These are phyloP conservation scores for Eristalis arbustorum DNA, from an alignment of 2,888 invertebrate species.

Conservation along the genomic window DNA sequence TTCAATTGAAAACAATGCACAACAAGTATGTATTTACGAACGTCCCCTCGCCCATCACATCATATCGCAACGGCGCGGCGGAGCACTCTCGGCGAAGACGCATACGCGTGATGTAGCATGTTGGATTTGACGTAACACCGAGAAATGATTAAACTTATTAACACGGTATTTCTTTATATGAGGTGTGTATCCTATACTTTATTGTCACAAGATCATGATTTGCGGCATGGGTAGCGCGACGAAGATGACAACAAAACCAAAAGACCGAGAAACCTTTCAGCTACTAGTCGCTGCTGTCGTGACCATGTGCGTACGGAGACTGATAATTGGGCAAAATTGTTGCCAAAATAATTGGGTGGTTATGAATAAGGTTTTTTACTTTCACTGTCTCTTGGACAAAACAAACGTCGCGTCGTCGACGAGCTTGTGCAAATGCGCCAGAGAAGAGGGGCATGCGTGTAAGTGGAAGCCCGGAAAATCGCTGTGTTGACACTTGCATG, in stretches of 20 bases:
- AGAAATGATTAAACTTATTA: conserved; percentile 34
- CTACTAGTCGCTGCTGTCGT: not conserved
- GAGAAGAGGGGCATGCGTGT: not conserved
- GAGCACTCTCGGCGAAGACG: not conserved
- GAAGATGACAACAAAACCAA: conserved; percentile 1
- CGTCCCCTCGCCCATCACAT: not conserved
- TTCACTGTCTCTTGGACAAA: conserved; percentile 37
- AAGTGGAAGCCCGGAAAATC: conserved; percentile 8
- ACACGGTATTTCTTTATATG: conserved; percentile 18
- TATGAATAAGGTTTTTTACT: conserved; percentile 39
- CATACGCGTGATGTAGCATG: conserved; percentile 25
- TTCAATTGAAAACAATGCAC: not conserved
- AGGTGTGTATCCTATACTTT: not conserved
- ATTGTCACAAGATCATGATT: conserved; percentile 30
- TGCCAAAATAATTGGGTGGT: conserved; percentile 51
- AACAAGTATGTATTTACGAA: not conserved
- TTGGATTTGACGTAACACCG: conserved; percentile 32
- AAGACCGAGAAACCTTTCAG: conserved; percentile 10
- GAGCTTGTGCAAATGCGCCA: conserved; percentile 4
- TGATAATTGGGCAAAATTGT: conserved; percentile 56
- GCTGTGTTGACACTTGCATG: conserved; percentile 13
- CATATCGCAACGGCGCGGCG: not conserved
- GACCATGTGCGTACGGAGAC: conserved; percentile 23
- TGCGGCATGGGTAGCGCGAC: not conserved
- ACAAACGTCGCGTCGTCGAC: not conserved